Conservation (phyloP, 2,888 invertebrate species). For the Epistrophe grossulariae region DNA sequence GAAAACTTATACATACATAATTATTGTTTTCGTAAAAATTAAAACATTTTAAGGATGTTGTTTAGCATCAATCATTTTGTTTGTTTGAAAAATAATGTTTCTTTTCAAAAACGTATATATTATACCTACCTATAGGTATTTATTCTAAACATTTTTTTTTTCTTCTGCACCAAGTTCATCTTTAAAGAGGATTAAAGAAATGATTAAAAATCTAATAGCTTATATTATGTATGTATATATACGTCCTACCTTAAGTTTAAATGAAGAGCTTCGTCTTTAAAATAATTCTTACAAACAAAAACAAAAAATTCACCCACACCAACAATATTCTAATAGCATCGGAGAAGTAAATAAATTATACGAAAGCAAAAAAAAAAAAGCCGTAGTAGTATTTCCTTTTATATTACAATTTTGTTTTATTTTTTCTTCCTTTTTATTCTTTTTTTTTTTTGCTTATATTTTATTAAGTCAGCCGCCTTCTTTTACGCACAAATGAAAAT, state of each 20-base stretch:
- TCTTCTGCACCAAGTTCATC: too few relatives aligned
- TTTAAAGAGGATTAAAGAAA: not conserved
- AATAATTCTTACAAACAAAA: not conserved
- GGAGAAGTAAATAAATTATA: constrained; percentile 60
- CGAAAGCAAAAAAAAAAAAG: constrained; percentile 30
- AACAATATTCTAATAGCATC: not conserved
- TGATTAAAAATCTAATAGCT: not conserved
- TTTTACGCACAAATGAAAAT: constrained; percentile 72
- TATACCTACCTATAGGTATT: too few relatives aligned
- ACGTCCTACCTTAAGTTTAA: constrained; percentile 3
- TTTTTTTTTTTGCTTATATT: constrained; percentile 51
- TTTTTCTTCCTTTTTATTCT: not conserved
- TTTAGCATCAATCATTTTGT: too few relatives aligned
- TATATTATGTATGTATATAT: too few relatives aligned
- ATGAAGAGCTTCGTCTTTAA: constrained; percentile 7
- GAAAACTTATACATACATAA: too few relatives aligned
- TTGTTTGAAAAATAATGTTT: too few relatives aligned
- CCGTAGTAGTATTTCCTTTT: constrained; percentile 50
- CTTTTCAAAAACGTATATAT: too few relatives aligned
- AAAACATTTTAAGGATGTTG: too few relatives aligned
- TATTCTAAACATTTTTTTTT: too few relatives aligned
- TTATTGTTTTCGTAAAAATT: too few relatives aligned
- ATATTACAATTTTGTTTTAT: constrained; percentile 1
- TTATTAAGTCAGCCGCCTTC: constrained; percentile 65
- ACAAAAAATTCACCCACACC: constrained; percentile 25